Evolutionary conservation across 2,888 invertebrate genomes (phyloP), one percentile per base, ranked within the genome.

Genomic region (Aphrophora alni): DNA sequence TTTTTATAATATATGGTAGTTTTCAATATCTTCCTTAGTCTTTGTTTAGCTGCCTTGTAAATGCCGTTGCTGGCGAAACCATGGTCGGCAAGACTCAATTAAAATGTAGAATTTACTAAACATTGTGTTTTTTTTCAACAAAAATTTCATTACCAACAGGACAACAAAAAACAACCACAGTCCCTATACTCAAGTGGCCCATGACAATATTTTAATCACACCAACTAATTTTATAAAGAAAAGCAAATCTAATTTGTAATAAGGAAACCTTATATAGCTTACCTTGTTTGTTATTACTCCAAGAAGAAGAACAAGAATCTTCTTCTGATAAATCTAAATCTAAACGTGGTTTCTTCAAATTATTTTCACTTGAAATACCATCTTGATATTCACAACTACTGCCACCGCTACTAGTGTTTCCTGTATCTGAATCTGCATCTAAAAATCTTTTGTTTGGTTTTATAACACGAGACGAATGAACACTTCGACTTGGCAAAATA

Each of bases 361-460:
- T 3, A 33, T 21, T 38, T 38, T 14, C 38, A 33, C 21, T 38
- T 10, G 73, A 28, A 24, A 38, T n/a, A 73, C 33, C 24, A 4
- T 24, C 38, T 24, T 28, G 28, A 59, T 59, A 21, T 59, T 59
- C 59, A 44, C 14, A 10, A 26, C 51, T 17, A 38, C 26, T 70
- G 21, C 59, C 74, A 21, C 75, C 59, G 17, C 38, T 75, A 7
- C 38, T 26, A 59, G 27, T 12, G 38, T 27, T 44, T 7, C 68
- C 70, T 12, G 51, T 78, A 4, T 80, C 81, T 12, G 44, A 70
- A 83, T 92, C 92, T 82, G 92, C 92, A 86, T 94, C 94, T 79
- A 95, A 91, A 86, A 96, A 95, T 84, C 94, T 92, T 88, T 96
- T 97, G 87, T 95, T 96, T 68, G 97, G 96, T 87, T 95, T 97